Conservation (phyloP, 2,113 vertebrate species). For the Lepus timidus region DNA sequence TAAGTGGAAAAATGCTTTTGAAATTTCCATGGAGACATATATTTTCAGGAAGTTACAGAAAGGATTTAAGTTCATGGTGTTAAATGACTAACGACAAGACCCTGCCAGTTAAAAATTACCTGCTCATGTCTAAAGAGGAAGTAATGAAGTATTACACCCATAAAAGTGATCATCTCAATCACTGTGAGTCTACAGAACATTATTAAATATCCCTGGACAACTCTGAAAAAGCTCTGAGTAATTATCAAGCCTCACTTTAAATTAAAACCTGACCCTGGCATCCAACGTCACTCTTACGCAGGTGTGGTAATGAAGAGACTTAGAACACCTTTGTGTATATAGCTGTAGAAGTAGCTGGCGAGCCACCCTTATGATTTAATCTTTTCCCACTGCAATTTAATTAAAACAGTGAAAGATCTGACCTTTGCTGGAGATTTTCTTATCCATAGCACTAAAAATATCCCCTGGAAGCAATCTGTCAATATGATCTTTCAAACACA, state of each 20-base stretch:
- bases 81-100: conserved; percentile 22
- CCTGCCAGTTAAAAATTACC: conserved; percentile 38
- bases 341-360: conserved; percentile 40
- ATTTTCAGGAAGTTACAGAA: conserved; percentile 32
- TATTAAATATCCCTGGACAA: conserved; percentile 74
- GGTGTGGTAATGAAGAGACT: conserved; percentile 33
- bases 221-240: conserved; percentile 59
- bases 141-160: conserved; percentile 65
- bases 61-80: conserved; percentile 24
- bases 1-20: conserved; percentile 24
- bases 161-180: conserved; percentile 64
- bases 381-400: conserved; percentile 87
- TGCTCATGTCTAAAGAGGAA: conserved; percentile 58
- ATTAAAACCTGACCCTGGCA: background rate
- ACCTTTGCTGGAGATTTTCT: conserved; percentile 88
- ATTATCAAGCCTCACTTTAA: conserved; percentile 66
- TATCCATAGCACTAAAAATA: conserved; percentile 88
- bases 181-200: conserved; percentile 63
- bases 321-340: conserved; percentile 50
- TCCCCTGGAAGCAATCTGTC: conserved; percentile 81
- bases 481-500: conserved; percentile 81
- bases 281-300: background rate
- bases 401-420: conserved; percentile 87
- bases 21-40: background rate
- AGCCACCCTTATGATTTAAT: conserved; percentile 85